Evolutionary conservation across 2,113 vertebrate genomes (phyloP).

Genomic region (Dasyurus viverrinus): DNA sequence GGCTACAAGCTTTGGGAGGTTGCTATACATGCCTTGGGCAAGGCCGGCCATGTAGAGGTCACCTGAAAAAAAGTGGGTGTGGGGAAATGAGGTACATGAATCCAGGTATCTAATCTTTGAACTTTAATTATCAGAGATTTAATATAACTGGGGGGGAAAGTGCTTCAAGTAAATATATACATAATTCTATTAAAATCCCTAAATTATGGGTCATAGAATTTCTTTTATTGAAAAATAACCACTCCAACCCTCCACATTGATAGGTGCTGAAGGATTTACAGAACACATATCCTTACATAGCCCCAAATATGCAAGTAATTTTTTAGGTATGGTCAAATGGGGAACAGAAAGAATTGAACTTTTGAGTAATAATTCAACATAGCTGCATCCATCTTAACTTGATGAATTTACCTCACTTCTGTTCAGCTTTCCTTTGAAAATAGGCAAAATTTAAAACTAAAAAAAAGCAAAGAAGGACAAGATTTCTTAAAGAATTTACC

Average conservation of each 20-base stretch:
- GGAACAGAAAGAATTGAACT: not conserved
- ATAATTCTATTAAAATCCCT: not conserved
- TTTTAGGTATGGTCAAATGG: not conserved
- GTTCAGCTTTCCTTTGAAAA: not conserved
- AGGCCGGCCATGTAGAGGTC: constrained; percentile 98
- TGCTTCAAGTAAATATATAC: not conserved
- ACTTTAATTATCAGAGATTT: not conserved
- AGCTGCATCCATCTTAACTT: not conserved
- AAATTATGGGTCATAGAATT: not conserved
- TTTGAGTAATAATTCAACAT: not conserved
- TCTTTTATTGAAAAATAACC: not conserved
- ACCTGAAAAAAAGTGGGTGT: constrained; percentile 80
- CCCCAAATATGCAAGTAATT: not conserved
- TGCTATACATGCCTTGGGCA: constrained; percentile 96
- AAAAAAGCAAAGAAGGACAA: not conserved
- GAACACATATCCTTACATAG: not conserved
- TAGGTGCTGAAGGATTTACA: not conserved
- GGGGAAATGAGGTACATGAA: not conserved
- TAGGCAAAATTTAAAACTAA: not conserved
- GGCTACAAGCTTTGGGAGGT: constrained; percentile 95
- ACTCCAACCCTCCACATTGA: not conserved
- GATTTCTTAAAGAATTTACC: constrained; percentile 82
- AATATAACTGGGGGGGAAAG: rapidly evolving
- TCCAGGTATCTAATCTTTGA: not conserved
- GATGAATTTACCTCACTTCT: rapidly evolving